These are phyloP conservation scores for Malacoctenus gilli DNA, from an alignment of 2,797 vertebrate genomes.

Conservation along the genomic window DNA sequence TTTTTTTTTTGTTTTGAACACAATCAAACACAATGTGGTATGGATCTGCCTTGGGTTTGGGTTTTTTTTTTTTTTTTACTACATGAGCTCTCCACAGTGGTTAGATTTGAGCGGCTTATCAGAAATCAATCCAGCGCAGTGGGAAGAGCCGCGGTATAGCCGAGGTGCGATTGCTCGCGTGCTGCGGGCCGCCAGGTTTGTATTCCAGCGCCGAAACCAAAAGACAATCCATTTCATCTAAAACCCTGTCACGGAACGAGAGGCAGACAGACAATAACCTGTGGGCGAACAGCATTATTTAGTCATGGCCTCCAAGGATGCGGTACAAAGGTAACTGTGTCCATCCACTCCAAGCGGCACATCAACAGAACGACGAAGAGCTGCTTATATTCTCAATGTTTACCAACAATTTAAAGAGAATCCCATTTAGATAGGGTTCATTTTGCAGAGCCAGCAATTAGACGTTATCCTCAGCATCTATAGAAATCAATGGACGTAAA, in stretches of 20 bases:
- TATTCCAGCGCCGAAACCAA: conserved; percentile 9
- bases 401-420: too few relatives aligned
- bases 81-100: conserved; percentile 1
- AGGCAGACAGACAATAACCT: conserved; percentile 31
- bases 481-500: conserved; percentile 39
- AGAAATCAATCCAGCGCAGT: conserved; percentile 18
- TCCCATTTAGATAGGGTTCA: not conserved
- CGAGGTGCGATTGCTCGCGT: conserved; percentile 23
- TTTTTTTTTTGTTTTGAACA: conserved; percentile 62
- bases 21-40: conserved; percentile 22
- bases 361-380: conserved; percentile 8
- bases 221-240: conserved; percentile 20
- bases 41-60: conserved; percentile 17
- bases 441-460: not conserved
- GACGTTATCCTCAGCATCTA: conserved; percentile 29
- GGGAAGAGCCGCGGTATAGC: conserved; percentile 1
- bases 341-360: conserved; percentile 2
- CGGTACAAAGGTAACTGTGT: conserved; percentile 14
- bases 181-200: not conserved
- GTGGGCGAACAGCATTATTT: conserved; percentile 26
- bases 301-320: conserved; percentile 23
- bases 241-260: conserved; percentile 22
- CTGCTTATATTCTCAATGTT: not conserved
- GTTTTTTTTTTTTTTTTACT: conserved; percentile 21
- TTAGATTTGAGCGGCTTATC: conserved; percentile 21